Evolutionary conservation across 2,797 vertebrate genomes (phyloP).

Genomic region (Eidolon dupreanum): DNA sequence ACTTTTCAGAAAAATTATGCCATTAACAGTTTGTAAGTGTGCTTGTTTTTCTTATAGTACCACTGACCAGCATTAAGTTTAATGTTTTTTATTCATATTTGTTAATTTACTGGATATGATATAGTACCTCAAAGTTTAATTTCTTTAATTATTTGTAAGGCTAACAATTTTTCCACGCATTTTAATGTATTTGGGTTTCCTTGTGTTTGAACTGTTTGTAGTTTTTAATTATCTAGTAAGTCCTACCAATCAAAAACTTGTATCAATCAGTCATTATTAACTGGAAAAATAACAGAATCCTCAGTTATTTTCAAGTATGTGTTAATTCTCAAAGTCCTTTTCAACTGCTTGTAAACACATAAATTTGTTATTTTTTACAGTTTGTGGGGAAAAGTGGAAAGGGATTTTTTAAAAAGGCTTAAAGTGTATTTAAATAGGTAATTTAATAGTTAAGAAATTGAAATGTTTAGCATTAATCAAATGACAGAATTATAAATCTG

Average conservation of each 20-base stretch:
- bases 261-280: background rate
- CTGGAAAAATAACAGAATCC: background rate
- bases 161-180: background rate
- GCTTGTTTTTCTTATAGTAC: background rate
- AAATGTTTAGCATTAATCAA: background rate
- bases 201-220: background rate
- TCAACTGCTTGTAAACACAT: background rate
- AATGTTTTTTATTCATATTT: background rate
- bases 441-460: slow-evolving; percentile 28
- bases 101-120: background rate
- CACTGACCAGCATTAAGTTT: background rate
- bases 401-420: background rate
- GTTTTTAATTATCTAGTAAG: background rate
- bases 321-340: slow-evolving; percentile 5
- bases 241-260: background rate
- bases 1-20: background rate
- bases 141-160: background rate
- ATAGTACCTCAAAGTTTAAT: background rate
- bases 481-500: background rate
- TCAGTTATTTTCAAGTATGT: slow-evolving; percentile 30
- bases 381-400: slow-evolving; percentile 30
- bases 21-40: background rate
- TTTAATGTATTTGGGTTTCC: slow-evolving; percentile 15
- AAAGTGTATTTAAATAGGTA: slow-evolving; percentile 26
- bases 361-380: background rate